Conservation (phyloP, 2,888 invertebrate genomes). For the Apamea sordens region DNA sequence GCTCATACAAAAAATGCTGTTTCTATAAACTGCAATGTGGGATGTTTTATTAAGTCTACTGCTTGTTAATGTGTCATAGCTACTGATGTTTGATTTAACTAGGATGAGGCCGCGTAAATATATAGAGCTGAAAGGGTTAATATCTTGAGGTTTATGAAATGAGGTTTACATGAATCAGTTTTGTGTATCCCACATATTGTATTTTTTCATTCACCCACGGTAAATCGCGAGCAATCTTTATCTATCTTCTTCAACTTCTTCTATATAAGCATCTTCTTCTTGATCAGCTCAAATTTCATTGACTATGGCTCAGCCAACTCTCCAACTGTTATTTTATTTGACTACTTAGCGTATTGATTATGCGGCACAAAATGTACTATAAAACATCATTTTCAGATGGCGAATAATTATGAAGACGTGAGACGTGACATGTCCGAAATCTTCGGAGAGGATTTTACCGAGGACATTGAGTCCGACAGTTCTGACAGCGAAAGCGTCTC, state of each 20-base stretch:
- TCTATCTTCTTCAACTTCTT: neutral
- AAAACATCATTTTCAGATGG: constrained; percentile 4
- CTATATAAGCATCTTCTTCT: neutral
- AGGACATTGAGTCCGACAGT: neutral
- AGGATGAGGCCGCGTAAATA: no score
- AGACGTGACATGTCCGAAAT: neutral
- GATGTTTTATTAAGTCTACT: no score
- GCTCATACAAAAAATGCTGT: no score
- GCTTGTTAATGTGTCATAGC: no score
- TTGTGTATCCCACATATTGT: no score
- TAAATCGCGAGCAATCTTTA: neutral
- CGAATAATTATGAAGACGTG: neutral
- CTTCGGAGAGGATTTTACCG: neutral
- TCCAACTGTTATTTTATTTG: neutral
- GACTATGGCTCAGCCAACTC: neutral
- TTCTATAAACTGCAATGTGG: no score
- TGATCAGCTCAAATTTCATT: neutral
- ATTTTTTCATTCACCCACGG: no score
- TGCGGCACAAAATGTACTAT: neutral
- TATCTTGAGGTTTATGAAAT: no score
- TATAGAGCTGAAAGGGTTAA: no score
- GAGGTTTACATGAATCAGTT: no score
- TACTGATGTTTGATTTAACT: no score
- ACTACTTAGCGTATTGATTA: neutral
- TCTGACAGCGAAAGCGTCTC: neutral